Conservation (phyloP, 2,888 invertebrate genomes). For the Lissonota sp. region DNA sequence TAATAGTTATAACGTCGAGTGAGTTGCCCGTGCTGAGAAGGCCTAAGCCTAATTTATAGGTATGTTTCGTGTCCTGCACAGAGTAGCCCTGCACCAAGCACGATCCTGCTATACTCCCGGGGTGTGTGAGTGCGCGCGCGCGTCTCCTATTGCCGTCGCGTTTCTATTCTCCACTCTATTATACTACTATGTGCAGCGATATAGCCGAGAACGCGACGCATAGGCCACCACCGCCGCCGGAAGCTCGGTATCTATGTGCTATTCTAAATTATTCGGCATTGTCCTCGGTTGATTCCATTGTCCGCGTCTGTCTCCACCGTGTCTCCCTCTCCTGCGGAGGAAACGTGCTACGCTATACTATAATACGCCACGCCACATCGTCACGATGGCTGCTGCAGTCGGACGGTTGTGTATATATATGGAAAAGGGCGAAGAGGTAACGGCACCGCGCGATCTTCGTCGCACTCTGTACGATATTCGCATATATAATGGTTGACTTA, state of each 20-base stretch:
- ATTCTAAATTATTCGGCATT: conserved; percentile 83
- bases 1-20: not conserved
- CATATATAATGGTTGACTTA: too few species aligned
- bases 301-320: conserved; percentile 82
- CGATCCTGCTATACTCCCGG: conserved; percentile 48
- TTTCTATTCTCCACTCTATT: conserved; percentile 80
- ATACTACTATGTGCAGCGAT: conserved; percentile 71
- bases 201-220: conserved; percentile 45
- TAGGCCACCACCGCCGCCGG: conserved; percentile 67
- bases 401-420: not conserved
- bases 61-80: conserved; percentile 83
- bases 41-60: conserved; percentile 81
- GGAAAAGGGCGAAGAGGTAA: not conserved
- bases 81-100: conserved; percentile 72
- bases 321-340: conserved; percentile 60
- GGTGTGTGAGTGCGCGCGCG: conserved; percentile 56
- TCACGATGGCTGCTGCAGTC: conserved; percentile 29
- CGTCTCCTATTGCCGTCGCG: conserved; percentile 80
- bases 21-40: conserved; percentile 37
- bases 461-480: conserved; percentile 42
- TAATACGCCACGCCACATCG: conserved; percentile 36
- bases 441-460: conserved; percentile 30
- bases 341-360: conserved; percentile 45
- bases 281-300: conserved; percentile 82
- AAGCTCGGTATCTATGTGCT: conserved; percentile 81